Base-by-base conservation (phyloP, 2,888 invertebrate species). In the Isoperla grammatica region DNA sequence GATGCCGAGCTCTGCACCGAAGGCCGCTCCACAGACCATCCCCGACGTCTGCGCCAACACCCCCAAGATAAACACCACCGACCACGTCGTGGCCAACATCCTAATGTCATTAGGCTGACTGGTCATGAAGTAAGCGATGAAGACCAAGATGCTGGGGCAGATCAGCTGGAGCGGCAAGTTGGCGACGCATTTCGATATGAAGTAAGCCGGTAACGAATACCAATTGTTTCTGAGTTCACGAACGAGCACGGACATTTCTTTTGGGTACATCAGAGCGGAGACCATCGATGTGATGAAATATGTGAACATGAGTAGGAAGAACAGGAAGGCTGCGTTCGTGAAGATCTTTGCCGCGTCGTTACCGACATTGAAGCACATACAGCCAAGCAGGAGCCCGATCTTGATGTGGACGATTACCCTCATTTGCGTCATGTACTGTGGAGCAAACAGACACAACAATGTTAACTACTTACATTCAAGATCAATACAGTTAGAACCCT, bases 11-110 rank as follows among this genome's bases (percentile, higher is more conserved):
- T 78, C 81, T 60, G 86, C 79, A 63, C 80, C 77, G 61, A 85
- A 85, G 3, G 84, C 81, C 4, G 88, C 86, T 39, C 91, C 91
- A 39, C 86, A 79, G 2, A 87, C 80, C 35, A 90, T 76, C 0
- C 91, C 91, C 19, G 88, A 79, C 1, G 86, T 85, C 71, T 92
- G 91, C 0, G 88, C 88, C 9, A 90, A 78, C 12, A 90, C 79
- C 0, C 87, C 84, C 15, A 87, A 78, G 53, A 88, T 76, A 1
- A 83, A 78, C 64, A 86, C 84, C 15, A 90, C 75, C 0, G 80
- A 68, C 79, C 89, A 84, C 43, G 85, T 83, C 71, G 85, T 75
- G 1, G 79, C 74, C 68, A 88, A 80, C 35, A 88, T 76, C 55
- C 77, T 68, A 2, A 73, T 67, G 20, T 87, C 87, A 62, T 79